These are phyloP conservation scores for Phorcus lineatus DNA, from an alignment of 2,888 invertebrate species.

Conservation along the genomic window DNA sequence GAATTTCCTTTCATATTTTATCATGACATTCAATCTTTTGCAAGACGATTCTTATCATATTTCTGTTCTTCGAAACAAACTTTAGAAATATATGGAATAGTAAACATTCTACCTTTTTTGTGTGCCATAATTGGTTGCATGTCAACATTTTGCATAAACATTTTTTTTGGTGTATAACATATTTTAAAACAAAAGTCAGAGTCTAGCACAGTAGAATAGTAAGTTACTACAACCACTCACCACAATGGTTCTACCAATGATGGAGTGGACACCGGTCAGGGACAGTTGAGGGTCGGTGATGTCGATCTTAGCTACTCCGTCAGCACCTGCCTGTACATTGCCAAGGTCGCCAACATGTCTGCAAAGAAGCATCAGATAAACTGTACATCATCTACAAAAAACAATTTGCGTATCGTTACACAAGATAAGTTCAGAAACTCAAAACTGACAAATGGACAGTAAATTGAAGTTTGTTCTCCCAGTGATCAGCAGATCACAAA, in stretches of 20 bases:
- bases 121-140: no score
- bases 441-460: no score
- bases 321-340: conserved; percentile 68
- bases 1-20: not conserved
- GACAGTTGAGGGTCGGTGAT: conserved; percentile 67
- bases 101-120: no score
- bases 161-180: no score
- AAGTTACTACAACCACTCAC: conserved; percentile 52
- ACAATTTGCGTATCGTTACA: not conserved
- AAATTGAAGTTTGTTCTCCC: no score
- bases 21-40: no score
- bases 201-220: not conserved
- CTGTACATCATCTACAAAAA: no score
- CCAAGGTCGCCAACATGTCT: conserved; percentile 95
- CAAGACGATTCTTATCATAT: not conserved
- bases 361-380: conserved; percentile 9
- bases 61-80: no score
- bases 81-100: no score
- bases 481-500: no score
- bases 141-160: no score
- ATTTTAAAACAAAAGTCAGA: no score
- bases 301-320: conserved; percentile 63
- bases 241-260: conserved; percentile 75
- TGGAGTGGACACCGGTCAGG: conserved; percentile 70
- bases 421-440: not conserved